Evolutionary conservation across 2,888 invertebrate species (phyloP), one percentile per base, ranked within the genome.

Genomic region (Pocota personata): DNA sequence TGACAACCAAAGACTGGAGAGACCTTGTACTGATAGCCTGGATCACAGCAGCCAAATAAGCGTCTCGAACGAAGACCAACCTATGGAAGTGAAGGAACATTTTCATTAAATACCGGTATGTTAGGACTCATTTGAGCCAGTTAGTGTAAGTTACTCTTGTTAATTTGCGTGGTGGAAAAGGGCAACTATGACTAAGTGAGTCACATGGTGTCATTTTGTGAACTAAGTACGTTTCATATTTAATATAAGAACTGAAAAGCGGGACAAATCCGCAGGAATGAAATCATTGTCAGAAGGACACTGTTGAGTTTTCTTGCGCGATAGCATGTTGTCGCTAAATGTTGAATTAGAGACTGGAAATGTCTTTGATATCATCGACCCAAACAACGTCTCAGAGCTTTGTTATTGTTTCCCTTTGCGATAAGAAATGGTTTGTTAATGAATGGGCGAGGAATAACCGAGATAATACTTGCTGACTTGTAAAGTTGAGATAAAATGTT

Each of bases 91-190:
- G 19, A 2, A 5, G 3, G 19, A 50, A 37, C 3, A 8, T 12
- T 30, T n/a, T 0, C 12, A 5, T 48, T n/a, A 1, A 1, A 3
- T 21, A 90, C 1, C 35, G 3, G n/a, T n/a, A n/a, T n/a, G n/a
- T n/a, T n/a, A n/a, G n/a, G n/a, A n/a, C n/a, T n/a, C n/a, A n/a
- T n/a, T n/a, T n/a, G n/a, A n/a, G n/a, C n/a, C n/a, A n/a, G n/a
- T n/a, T n/a, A n/a, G n/a, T n/a, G n/a, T 0, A 16, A 6, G 52
- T 72, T 30, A 83, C 83, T 52, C 37, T 78, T 0, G 72, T 78
- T 1, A 3, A 0, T 6, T 4, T 78, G 0, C 50, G 58, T 27
- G 78, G 78, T 12, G 46, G 1, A 57, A 8, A 57, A 10, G 32
- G 77, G 0, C 16, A 3, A 1, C 32, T 32, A 37, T 58, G 48